A percentile compares a stretch with the other conserved stretches of the same genome.
phyloP scores from a whole-genome alignment of 2,797 vertebrate genomes.

The Dallia pectoralis region DNA sequence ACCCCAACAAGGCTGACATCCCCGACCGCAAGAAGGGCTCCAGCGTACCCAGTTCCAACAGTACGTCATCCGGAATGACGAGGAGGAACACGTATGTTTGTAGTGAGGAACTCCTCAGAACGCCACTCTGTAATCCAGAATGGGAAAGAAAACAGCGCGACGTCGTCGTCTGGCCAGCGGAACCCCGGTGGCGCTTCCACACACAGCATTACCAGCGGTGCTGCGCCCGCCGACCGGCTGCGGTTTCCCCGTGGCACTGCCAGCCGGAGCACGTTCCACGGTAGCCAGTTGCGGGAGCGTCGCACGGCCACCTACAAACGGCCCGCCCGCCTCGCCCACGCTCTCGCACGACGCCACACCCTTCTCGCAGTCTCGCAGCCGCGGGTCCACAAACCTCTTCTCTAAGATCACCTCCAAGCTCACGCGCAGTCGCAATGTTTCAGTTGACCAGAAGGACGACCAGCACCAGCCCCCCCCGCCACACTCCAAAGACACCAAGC shows the following conservation, averaged over 20 bases:
- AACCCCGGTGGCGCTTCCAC: conserved; percentile 81
- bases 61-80: conserved; percentile 81
- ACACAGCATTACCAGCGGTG: conserved; percentile 84
- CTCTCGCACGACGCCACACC: conserved; percentile 85
- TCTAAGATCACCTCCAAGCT: conserved; percentile 87
- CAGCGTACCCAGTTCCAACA: conserved; percentile 75
- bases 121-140: conserved; percentile 86
- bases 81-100: conserved; percentile 87
- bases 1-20: conserved; percentile 91
- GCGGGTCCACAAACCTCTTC: conserved; percentile 85
- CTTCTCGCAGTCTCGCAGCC: conserved; percentile 80
- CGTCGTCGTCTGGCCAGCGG: conserved; percentile 69
- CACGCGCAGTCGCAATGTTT: conserved; percentile 87
- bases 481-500: conserved; percentile 73
- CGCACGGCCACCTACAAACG: conserved; percentile 86
- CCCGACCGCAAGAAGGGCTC: conserved; percentile 86
- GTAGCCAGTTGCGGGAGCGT: conserved; percentile 82
- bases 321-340: conserved; percentile 84
- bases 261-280: conserved; percentile 86
- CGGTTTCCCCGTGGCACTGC: conserved; percentile 84
- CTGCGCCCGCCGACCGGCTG: conserved; percentile 82
- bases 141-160: conserved; percentile 82
- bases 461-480: conserved; percentile 28
- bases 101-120: conserved; percentile 81
- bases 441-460: conserved; percentile 85